phyloP scores from a whole-genome alignment of 2,113 vertebrate species.

The Macaca nemestrina region DNA sequence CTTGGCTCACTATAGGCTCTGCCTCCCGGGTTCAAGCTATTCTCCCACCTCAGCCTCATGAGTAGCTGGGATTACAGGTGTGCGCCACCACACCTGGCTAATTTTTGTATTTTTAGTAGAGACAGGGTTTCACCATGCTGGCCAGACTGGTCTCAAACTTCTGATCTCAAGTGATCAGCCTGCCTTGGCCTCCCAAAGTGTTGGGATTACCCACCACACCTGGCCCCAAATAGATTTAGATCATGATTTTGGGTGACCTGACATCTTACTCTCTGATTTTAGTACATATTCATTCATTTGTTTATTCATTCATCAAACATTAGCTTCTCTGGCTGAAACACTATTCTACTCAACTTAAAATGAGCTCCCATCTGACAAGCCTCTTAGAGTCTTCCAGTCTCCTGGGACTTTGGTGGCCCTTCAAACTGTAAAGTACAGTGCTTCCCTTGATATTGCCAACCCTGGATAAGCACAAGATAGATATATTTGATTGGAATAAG shows the following conservation, averaged over 20 bases:
- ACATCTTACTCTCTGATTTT: background rate
- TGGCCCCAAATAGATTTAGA: background rate
- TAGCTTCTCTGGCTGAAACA: background rate
- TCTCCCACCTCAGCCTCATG: too few species aligned
- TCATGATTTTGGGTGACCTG: background rate
- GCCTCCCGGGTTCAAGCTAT: too few species aligned
- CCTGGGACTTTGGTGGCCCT: background rate
- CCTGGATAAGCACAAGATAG: background rate
- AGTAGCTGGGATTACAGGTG: too few species aligned
- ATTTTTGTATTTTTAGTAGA: too few species aligned
- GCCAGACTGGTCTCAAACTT: too few species aligned
- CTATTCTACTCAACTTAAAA: background rate
- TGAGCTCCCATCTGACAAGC: background rate
- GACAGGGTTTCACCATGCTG: too few species aligned
- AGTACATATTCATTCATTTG: background rate
- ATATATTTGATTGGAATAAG: background rate
- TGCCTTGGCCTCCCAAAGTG: too few species aligned
- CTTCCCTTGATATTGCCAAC: background rate
- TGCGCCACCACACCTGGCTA: too few species aligned
- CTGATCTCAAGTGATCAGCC: too few species aligned
- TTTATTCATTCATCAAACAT: background rate
- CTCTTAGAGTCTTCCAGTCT: background rate
- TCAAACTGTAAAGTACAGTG: background rate
- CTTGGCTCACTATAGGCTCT: too few species aligned
- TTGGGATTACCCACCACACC: too few species aligned